Evolutionary conservation across 2,888 invertebrate genomes (phyloP), one percentile per base, ranked within the genome.

Genomic region (Epicampocera succincta): DNA sequence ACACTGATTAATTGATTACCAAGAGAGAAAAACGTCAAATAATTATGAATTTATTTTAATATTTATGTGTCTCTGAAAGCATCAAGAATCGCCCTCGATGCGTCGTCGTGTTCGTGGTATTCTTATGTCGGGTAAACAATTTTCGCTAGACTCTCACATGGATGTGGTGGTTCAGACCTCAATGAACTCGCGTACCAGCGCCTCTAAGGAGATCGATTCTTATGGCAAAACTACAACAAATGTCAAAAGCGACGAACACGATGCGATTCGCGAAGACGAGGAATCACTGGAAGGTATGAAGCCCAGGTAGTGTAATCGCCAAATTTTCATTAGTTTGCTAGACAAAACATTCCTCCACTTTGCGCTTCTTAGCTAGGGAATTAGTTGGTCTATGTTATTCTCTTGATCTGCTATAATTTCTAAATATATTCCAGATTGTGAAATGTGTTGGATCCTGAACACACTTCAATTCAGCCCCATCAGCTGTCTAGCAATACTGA

Each of bases 101-200:
- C 93, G 97, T 38, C 93, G 97, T 17, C 93, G 97, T 56, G 96
- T 97, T 84, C 94, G 95, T 29, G 97, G 97, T 9, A 97, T 97
- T 89, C 92, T 97, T 86, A 96, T 96, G 95, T 95, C 96, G 1
- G 97, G 88, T 38, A 97, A 97, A 91, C 97, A 97, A 91, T 97
- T 96, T 90, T 97, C 97, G 0, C 92, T 98, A 85, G 98, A 98
- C 91, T 97, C 97, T 0, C 94, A 96, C 87, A 95, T 97, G 94
- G 97, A 97, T 89, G 93, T 98, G 87, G 97, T 97, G 19, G 90
- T 90, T 48, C 95, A 96, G 88, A 89, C 87, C 17, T 95, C 94
- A 3, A 90, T 94, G 86, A 93, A 94, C 90, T 91, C 92, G 50
- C 92, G 86, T 61, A 84, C 86, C 38, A 84, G 78, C 5, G 84